Evolutionary conservation across 2,888 invertebrate genomes (phyloP).

Genomic region (Tinea pellionella): DNA sequence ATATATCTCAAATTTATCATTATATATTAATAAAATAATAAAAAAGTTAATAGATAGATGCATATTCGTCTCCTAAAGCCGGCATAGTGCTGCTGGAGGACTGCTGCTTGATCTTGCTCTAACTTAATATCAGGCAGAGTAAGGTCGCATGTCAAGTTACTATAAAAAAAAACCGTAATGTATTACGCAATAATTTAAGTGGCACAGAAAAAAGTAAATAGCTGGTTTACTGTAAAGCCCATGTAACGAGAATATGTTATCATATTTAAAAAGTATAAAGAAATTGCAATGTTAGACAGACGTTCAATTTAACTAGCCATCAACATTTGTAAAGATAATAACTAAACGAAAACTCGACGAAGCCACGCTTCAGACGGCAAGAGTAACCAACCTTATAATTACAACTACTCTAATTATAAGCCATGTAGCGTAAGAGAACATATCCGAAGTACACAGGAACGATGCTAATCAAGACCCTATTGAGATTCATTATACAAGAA

Average conservation of each 20-base stretch:
- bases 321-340: constrained; percentile 45
- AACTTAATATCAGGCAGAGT: too few relatives aligned
- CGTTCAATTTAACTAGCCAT: constrained; percentile 64
- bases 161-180: too few relatives aligned
- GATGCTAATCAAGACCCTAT: constrained; percentile 59
- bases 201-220: not conserved
- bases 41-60: too few relatives aligned
- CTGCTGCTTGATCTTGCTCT: too few relatives aligned
- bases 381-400: constrained; percentile 56
- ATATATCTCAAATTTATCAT: too few relatives aligned
- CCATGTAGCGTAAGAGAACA: constrained; percentile 38
- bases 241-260: not conserved
- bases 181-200: not conserved
- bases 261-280: not conserved
- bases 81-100: too few relatives aligned
- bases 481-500: constrained; percentile 29
- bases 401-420: constrained; percentile 58
- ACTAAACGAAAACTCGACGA: constrained; percentile 45
- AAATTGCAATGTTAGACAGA: constrained; percentile 22
- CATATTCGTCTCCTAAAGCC: too few relatives aligned
- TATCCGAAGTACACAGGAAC: constrained; percentile 36
- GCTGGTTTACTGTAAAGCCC: not conserved
- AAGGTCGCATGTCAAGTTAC: too few relatives aligned
- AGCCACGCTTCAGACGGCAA: constrained; percentile 19
- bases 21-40: too few relatives aligned